Evolutionary conservation across 30 jellyfish, hydroid and myxozoan species (phyloP).

Genomic region (Turritopsis rubra): DNA sequence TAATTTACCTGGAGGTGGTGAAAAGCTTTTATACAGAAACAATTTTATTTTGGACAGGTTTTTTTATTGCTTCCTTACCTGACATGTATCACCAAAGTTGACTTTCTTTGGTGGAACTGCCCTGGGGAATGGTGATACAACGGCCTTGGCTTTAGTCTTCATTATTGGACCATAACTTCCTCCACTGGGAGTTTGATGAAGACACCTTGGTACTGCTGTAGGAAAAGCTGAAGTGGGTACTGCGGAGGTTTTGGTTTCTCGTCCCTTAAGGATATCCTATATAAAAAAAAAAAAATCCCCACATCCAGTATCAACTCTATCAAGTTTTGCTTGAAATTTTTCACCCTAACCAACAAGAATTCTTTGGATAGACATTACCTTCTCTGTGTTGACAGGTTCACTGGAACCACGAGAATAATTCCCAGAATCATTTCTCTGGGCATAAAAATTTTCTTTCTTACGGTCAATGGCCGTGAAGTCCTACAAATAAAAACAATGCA

Average conservation of each 20-base stretch:
- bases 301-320: background rate
- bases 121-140: conserved; percentile 36
- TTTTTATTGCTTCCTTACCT: no score
- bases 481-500: conserved; percentile 20
- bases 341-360: background rate
- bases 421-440: conserved; percentile 39
- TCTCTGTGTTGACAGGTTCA: background rate
- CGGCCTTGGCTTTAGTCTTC: conserved; percentile 40
- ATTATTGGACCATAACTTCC: conserved; percentile 4
- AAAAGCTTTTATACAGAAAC: no score
- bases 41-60: conserved; percentile 22
- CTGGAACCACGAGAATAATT: background rate
- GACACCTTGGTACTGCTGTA: background rate
- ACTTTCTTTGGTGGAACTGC: conserved; percentile 38
- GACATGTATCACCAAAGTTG: no score
- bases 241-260: conserved; percentile 23
- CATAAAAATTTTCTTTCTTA: conserved; percentile 75
- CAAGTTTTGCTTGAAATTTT: background rate
- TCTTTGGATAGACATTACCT: background rate
- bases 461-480: conserved; percentile 87
- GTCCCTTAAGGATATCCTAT: background rate
- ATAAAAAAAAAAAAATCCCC: background rate
- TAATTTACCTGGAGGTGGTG: no score
- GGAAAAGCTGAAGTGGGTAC: conserved; percentile 11
- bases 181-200: conserved; percentile 3